Conservation (phyloP, 2,113 vertebrate genomes). For the Hiodon tergisus region DNA sequence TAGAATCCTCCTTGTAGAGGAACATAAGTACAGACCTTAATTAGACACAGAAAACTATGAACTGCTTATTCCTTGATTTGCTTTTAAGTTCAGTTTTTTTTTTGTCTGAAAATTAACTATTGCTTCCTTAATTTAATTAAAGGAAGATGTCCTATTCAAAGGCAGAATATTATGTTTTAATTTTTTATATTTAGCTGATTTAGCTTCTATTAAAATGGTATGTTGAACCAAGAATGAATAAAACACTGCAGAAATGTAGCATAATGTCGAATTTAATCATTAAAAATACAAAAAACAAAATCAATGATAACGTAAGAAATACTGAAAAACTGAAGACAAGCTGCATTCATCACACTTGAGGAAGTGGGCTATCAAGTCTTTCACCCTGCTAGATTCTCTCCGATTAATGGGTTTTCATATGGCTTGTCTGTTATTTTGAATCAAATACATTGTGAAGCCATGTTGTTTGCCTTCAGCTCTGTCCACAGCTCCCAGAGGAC, state of each 20-base stretch:
- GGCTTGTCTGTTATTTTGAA: background rate
- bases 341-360: slow-evolving; percentile 6
- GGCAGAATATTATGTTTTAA: no score
- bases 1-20: background rate
- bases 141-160: background rate
- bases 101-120: background rate
- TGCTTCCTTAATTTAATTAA: background rate
- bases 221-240: background rate
- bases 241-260: background rate
- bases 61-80: background rate
- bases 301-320: background rate
- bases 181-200: no score
- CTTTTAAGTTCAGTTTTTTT: background rate
- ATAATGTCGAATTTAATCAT: background rate
- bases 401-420: slow-evolving; percentile 8
- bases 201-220: no score
- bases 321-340: background rate
- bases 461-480: slow-evolving; percentile 15
- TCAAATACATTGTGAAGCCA: background rate
- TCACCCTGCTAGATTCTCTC: background rate
- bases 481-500: slow-evolving; percentile 14
- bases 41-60: slow-evolving; percentile 8
- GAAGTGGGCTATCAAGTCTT: no score
- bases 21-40: slow-evolving; percentile 18
- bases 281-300: background rate